Evolutionary conservation across 2,113 vertebrate genomes (phyloP), one percentile per base, ranked within the genome.

Genomic region (Polyodon spathula): DNA sequence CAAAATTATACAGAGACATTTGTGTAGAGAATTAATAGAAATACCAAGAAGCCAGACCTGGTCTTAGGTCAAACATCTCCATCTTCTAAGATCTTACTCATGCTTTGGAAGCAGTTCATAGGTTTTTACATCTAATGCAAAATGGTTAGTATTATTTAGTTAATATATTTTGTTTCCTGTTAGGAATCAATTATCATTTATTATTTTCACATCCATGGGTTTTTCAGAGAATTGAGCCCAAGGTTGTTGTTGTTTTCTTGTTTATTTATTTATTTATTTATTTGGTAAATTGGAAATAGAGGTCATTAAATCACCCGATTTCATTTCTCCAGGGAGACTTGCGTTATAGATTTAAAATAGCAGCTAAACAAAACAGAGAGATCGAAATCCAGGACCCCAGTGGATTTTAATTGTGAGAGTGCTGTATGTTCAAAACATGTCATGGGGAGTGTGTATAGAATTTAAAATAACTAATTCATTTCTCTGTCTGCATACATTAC

Each of bases 271-370:
- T n/a, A n/a, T n/a, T n/a, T n/a, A n/a, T n/a, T n/a, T n/a, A n/a
- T n/a, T 60, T 68, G 67, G 68, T 76, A 77, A 72, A 75, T 76
- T 81, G 77, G 76, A 76, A 64, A 73, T 71, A 64, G 54, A 65
- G 61, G 79, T 82, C 78, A 81, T 83, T 83, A 85, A 79, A 76
- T 71, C 72, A 72, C 71, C 61, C 76, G 68, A n/a, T 71, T 78
- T 80, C 73, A 71, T 78, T 80, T 11, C 54, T 65, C 27, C 17
- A 9, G 15, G 50, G 14, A 16, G 8, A 42, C 6, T 6, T 53
- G 4, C 46, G 40, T 70, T n/a, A 46, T 57, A 58, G 51, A 71
- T 68, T 72, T 73, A 74, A 80, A 82, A 83, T 78, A 75, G 82
- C 78, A 79, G 68, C 64, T 69, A 77, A 80, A 79, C 72, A 80